phyloP scores from a whole-genome alignment of 2,888 invertebrate genomes.

The Caenorhabditis zanzibari region DNA sequence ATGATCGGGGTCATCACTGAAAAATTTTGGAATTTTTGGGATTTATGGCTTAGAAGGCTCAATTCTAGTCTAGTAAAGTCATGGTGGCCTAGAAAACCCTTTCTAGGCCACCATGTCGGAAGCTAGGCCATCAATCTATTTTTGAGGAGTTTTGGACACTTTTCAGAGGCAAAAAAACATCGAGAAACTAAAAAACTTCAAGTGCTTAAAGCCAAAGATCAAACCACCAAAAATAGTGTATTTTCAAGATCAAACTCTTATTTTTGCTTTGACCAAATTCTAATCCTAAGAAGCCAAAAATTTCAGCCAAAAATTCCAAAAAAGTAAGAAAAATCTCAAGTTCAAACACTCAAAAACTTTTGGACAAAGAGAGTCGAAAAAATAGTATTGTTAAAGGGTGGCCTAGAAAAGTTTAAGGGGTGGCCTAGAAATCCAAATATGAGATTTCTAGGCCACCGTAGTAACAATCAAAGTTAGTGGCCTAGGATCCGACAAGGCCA shows the following conservation, averaged over 20 bases:
- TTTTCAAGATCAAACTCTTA: slow-evolving; percentile 4
- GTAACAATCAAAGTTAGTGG: too few relatives aligned
- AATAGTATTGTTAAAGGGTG: not conserved
- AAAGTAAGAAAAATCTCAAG: too few relatives aligned
- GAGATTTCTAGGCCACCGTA: not conserved
- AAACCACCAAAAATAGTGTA: too few relatives aligned
- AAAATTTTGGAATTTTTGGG: not conserved
- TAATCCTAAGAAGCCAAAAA: too few relatives aligned
- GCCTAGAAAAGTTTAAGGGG: not conserved
- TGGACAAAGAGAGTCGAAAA: not conserved
- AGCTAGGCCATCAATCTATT: too few relatives aligned
- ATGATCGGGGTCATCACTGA: slow-evolving; percentile 90
- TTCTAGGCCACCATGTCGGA: too few relatives aligned
- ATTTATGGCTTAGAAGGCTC: too few relatives aligned
- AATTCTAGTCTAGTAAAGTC: too few relatives aligned
- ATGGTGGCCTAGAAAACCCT: not conserved
- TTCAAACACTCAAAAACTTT: not conserved
- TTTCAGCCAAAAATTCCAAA: too few relatives aligned
- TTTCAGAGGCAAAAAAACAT: not conserved
- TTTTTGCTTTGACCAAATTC: not conserved
- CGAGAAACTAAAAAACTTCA: not conserved
- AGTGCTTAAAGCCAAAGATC: too few relatives aligned
- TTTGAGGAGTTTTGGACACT: too few relatives aligned
- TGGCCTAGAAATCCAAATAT: not conserved
- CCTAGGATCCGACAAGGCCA: too few relatives aligned